Evolutionary conservation across 2,797 vertebrate species (phyloP).

Genomic region (Sitta carolinensis): DNA sequence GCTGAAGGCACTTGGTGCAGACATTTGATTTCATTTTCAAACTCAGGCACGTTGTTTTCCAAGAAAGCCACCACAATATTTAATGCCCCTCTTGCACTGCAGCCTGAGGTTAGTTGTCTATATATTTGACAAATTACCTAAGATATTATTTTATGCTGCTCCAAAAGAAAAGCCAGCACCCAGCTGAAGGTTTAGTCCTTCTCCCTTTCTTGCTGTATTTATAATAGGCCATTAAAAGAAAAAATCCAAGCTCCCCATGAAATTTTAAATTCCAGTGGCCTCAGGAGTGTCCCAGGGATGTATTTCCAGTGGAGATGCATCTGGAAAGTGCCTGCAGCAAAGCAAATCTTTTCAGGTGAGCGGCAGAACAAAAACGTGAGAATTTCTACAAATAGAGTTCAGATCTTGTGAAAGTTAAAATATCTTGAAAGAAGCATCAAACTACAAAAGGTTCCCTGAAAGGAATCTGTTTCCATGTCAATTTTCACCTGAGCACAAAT

Average conservation of each 20-base stretch:
- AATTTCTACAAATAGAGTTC: not conserved
- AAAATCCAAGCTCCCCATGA: not conserved
- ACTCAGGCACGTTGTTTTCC: not conserved
- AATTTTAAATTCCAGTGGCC: not conserved
- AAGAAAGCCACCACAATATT: not conserved
- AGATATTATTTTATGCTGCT: not conserved
- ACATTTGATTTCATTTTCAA: not conserved
- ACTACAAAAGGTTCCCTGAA: not conserved
- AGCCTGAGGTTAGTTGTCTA: not conserved
- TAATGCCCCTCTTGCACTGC: not conserved
- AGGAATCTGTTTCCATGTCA: not conserved
- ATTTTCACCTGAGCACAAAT: not conserved
- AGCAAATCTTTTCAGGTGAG: not conserved
- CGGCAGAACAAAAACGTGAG: not conserved
- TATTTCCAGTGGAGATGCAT: not conserved
- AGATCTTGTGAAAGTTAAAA: not conserved
- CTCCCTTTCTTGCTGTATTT: not conserved
- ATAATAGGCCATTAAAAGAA: not conserved
- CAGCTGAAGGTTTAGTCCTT: not conserved
- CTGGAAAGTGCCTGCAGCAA: not conserved
- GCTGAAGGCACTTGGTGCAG: not conserved
- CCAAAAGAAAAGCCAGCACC: not conserved
- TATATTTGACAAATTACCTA: not conserved
- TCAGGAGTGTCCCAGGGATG: not conserved
- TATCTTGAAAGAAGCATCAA: not conserved